Evolutionary conservation across 2,797 vertebrate species (phyloP), one percentile per base, ranked within the genome.

Genomic region (Calcarius lapponicus): DNA sequence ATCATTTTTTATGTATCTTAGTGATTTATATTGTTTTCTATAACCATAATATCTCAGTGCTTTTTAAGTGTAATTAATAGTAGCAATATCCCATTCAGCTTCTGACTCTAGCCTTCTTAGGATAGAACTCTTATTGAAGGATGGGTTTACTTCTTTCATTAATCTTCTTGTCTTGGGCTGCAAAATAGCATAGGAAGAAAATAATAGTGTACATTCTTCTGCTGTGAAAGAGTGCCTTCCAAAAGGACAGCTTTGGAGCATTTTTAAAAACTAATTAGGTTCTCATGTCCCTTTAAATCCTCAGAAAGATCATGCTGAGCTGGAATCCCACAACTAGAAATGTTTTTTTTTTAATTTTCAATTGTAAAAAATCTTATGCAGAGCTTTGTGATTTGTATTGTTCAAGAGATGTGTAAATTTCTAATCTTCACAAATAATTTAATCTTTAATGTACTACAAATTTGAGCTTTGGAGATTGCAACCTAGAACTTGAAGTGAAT

Each of bases 21-120:
- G 62, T 66, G 66, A 53, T 81, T 73, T 92, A 78, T 74, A 61
- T 64, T 80, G 28, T 80, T 83, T 86, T 57, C 66, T 36, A 14
- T 90, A 83, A 79, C 22, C 4, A 6, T 45, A 50, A 24, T 74
- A 31, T 80, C 34, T 71, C 31, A 25, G 24, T 71, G n/a, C 14
- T 82, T 71, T 82, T 62, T 38, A 80, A 92, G 17, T 57, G 56
- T 65, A 91, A 91, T 80, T 84, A 76, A 57, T 61, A 89, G 29
- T 38, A 88, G 42, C 58, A 18, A 17, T 67, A 40, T 38, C 34
- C 80, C 28, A 47, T 50, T 80, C 47, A 67, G 6, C 28, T 76
- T 89, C 50, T 74, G 40, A 75, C n/a, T 91, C 74, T 56, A 88
- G 38, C n/a, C 32, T 93, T 96, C 88, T 86, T 53, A 88, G 64